These are phyloP conservation scores for Hippotragus niger DNA, from an alignment of 2,113 vertebrate genomes.

Conservation along the genomic window DNA sequence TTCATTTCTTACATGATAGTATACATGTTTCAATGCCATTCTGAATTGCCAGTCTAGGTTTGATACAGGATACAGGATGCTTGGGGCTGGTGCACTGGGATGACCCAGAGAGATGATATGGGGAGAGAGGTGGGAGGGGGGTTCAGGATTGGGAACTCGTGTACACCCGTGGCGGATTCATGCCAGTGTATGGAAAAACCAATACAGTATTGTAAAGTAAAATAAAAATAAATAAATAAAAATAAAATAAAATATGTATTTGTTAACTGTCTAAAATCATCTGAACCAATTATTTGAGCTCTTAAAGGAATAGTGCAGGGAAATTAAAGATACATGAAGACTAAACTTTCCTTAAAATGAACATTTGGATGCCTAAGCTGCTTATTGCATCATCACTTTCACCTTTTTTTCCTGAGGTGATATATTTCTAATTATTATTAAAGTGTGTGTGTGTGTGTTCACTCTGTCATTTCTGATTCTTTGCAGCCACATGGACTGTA, in stretches of 20 bases:
- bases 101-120: no score
- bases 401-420: background rate
- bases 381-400: background rate
- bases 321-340: background rate
- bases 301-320: background rate
- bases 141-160: no score
- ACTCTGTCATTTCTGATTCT: background rate
- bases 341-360: background rate
- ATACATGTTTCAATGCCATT: no score
- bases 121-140: no score
- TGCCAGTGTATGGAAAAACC: no score
- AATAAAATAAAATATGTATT: background rate
- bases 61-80: no score
- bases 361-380: background rate
- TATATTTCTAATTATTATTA: background rate
- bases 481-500: background rate
- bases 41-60: no score
- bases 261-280: background rate
- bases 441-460: background rate
- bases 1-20: no score
- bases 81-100: no score
- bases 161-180: no score
- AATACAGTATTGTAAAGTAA: no score
- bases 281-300: background rate
- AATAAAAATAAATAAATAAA: no score